Percentiles rank a stretch among this genome's conserved stretches.
These are phyloP conservation scores for Zophobas atratus DNA, from an alignment of 1,140 invertebrate species.

Conservation along the genomic window DNA sequence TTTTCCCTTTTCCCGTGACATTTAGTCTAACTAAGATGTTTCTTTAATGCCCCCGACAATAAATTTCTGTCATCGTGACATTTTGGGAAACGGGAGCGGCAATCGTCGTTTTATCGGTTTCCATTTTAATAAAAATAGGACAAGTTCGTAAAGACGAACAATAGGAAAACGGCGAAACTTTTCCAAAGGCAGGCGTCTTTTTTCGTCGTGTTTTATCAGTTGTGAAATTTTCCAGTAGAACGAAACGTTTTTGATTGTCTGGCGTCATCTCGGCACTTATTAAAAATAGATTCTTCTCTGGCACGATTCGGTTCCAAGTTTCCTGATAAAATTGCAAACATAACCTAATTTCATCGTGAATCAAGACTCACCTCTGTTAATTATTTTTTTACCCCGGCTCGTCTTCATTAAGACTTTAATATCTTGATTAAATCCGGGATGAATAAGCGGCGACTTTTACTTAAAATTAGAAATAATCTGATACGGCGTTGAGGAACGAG, in stretches of 20 bases:
- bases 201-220: conserved; percentile 12
- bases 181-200: background rate
- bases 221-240: conserved; percentile 23
- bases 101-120: background rate
- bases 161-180: conserved; percentile 4
- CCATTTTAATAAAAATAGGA: conserved; percentile 29
- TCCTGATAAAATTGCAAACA: conserved; percentile 37
- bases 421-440: conserved; percentile 34
- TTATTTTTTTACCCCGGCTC: conserved; percentile 24
- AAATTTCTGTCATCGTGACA: background rate
- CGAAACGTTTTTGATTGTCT: conserved; percentile 19
- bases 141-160: conserved; percentile 24
- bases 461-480: conserved; percentile 36
- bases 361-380: conserved; percentile 17
- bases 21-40: too few species aligned
- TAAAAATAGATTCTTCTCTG: conserved; percentile 31
- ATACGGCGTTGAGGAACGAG: background rate
- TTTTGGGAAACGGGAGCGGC: background rate
- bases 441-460: conserved; percentile 22
- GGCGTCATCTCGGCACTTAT: conserved; percentile 40
- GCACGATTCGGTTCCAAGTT: conserved; percentile 32
- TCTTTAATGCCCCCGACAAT: background rate
- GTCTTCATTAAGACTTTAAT: conserved; percentile 22
- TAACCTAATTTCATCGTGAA: conserved; percentile 21
- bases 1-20: too few species aligned